phyloP scores from a whole-genome alignment of 2,888 invertebrate species.

The Drosophila mettleri region DNA sequence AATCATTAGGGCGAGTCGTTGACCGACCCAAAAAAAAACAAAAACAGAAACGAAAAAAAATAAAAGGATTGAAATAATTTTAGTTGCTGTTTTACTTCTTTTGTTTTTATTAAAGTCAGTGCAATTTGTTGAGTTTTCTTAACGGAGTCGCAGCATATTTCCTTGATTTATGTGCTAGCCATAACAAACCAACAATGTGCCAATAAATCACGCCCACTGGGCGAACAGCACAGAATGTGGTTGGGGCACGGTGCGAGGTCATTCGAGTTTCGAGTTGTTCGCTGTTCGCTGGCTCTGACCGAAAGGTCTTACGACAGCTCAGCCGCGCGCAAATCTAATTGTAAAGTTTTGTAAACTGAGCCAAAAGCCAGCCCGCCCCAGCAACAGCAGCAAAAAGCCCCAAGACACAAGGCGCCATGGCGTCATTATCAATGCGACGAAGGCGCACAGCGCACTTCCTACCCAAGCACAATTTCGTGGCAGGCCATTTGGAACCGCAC shows the following conservation, averaged over 20 bases:
- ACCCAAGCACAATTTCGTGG: slow-evolving; percentile 13
- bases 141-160: slow-evolving; percentile 59
- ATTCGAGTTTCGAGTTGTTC: slow-evolving; percentile 3
- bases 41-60: background rate
- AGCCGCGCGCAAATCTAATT: slow-evolving; percentile 68
- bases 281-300: slow-evolving; percentile 35
- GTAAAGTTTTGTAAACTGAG: slow-evolving; percentile 71
- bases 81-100: slow-evolving; percentile 11
- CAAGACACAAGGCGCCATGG: slow-evolving; percentile 51
- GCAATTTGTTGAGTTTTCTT: slow-evolving; percentile 40
- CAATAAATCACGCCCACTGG: slow-evolving; percentile 66
- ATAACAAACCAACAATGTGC: slow-evolving; percentile 58
- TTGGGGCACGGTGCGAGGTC: background rate
- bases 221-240: background rate
- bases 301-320: slow-evolving; percentile 49
- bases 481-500: slow-evolving; percentile 42
- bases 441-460: slow-evolving; percentile 2
- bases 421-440: slow-evolving; percentile 64
- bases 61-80: slow-evolving; percentile 33
- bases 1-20: slow-evolving; percentile 61
- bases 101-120: slow-evolving; percentile 14
- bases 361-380: slow-evolving; percentile 42
- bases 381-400: slow-evolving; percentile 29
- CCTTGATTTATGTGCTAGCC: slow-evolving; percentile 60
- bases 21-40: slow-evolving; percentile 27